These are phyloP conservation scores for Podargus strigoides DNA, from an alignment of 2,797 vertebrate genomes.

Conservation along the genomic window DNA sequence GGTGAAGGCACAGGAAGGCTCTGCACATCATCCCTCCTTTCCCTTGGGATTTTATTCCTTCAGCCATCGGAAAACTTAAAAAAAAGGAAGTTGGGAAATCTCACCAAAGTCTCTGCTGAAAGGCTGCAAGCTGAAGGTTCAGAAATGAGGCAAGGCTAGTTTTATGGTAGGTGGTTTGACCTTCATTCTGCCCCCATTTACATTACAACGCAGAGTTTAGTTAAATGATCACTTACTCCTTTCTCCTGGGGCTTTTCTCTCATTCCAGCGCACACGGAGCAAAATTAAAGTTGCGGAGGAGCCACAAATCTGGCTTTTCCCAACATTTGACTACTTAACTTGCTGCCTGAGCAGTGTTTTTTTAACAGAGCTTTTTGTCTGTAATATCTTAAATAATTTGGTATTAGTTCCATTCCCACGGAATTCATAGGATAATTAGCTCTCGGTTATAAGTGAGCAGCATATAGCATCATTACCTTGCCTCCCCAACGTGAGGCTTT, in stretches of 20 bases:
- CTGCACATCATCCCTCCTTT: neutral
- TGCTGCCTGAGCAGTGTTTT: neutral
- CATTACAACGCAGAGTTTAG: neutral
- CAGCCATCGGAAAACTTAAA: neutral
- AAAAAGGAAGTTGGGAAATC: neutral
- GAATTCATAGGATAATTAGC: neutral
- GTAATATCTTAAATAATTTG: neutral
- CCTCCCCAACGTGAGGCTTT: rapidly evolving
- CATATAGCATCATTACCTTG: neutral
- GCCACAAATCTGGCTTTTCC: neutral
- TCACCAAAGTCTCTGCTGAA: rapidly evolving
- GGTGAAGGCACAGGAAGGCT: neutral
- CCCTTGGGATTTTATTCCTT: neutral
- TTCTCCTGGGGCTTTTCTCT: slow-evolving; percentile 26
- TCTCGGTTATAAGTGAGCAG: neutral
- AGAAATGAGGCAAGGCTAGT: neutral
- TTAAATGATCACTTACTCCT: slow-evolving; percentile 11
- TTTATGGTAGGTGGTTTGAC: neutral
- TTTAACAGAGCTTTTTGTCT: neutral
- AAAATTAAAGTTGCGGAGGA: neutral
- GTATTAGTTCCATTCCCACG: neutral
- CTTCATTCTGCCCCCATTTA: neutral
- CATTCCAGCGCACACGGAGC: neutral
- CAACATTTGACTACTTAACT: neutral
- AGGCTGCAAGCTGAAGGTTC: neutral